Evolutionary conservation across 2,113 vertebrate genomes (phyloP), one percentile per base, ranked within the genome.

Genomic region (Natator depressus): DNA sequence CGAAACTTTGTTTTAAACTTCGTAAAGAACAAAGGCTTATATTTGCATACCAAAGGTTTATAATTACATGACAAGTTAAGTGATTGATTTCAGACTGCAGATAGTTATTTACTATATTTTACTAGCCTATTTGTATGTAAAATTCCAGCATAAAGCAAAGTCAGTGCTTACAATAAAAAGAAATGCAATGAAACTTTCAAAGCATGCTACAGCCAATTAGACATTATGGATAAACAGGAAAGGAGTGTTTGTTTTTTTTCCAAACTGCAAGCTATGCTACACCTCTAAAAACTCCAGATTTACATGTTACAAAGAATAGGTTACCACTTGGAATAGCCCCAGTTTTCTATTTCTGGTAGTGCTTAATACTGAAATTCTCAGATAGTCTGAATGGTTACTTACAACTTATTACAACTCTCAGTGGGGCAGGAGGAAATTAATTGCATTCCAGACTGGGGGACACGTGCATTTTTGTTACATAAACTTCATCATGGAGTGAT

Each of bases 341-440:
- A 84, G 88, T 83, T 57, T 79, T 75, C 50, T 83, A 62, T 93
- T 93, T 87, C 95, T 85, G 87, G 80, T 95, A 24, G 0, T n/a
- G 69, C 85, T 95, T 79, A 83, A 91, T 95, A 89, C 72, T 79
- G 51, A 88, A 95, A 91, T 93, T 93, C 96, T 65, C 94, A 88
- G 92, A 69, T 88, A 85, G 88, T 92, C 94, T 97, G 91, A 97
- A 93, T 91, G 85, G 85, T 89, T 95, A 49, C 79, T 95, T 93
- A 93, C 93, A 85, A 24, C 85, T 93, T 29, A 51, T 94, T 29
- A 51, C 22, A 78, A 55, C 54, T 84, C 89, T 0, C 95, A 50
- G 91, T 76, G 79, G 89, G 89, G 80, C 91, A 86, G 95, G 95
- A 97, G 95, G 95, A 97, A 97, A 98, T 97, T 93, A 95, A 96